Evolutionary conservation across 2,888 invertebrate genomes (phyloP).

Genomic region (Elaeidobius kamerunicus): DNA sequence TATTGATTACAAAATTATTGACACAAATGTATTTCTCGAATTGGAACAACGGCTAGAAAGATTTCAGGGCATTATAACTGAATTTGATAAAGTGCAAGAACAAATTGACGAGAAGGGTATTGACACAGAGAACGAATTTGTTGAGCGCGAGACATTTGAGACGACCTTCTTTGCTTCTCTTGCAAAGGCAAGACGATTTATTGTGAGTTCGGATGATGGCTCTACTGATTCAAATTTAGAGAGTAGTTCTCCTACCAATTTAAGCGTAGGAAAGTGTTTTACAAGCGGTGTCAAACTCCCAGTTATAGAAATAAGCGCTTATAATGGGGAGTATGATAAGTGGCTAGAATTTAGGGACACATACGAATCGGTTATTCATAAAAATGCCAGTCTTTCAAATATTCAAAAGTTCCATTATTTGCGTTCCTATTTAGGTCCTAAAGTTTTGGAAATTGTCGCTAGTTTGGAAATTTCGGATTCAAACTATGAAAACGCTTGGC

Average conservation of each 20-base stretch:
- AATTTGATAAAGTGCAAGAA: slow-evolving; percentile 1
- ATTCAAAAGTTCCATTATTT: slow-evolving; percentile 27
- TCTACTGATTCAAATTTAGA: not conserved
- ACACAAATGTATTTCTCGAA: not conserved
- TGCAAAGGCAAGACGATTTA: not conserved
- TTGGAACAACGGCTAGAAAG: not conserved
- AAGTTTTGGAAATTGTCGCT: slow-evolving; percentile 18
- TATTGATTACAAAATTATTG: not conserved
- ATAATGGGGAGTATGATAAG: slow-evolving; percentile 15
- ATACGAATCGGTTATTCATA: slow-evolving; percentile 24
- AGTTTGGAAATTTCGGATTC: slow-evolving; percentile 16
- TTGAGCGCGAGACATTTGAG: not conserved
- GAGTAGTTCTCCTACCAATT: too few species aligned
- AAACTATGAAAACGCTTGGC: slow-evolving; percentile 23
- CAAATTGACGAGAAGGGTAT: not conserved
- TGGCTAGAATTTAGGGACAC: slow-evolving; percentile 20
- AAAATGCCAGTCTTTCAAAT: slow-evolving; percentile 8
- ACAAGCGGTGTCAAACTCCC: not conserved
- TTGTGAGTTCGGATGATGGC: not conserved
- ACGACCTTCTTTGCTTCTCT: not conserved
- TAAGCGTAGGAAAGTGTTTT: too few species aligned
- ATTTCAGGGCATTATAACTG: not conserved
- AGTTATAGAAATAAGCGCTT: slow-evolving; percentile 1
- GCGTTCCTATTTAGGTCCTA: not conserved
- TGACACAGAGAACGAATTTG: not conserved